Evolutionary conservation across 2,888 invertebrate species (phyloP).

Genomic region (Nyleta sp.): DNA sequence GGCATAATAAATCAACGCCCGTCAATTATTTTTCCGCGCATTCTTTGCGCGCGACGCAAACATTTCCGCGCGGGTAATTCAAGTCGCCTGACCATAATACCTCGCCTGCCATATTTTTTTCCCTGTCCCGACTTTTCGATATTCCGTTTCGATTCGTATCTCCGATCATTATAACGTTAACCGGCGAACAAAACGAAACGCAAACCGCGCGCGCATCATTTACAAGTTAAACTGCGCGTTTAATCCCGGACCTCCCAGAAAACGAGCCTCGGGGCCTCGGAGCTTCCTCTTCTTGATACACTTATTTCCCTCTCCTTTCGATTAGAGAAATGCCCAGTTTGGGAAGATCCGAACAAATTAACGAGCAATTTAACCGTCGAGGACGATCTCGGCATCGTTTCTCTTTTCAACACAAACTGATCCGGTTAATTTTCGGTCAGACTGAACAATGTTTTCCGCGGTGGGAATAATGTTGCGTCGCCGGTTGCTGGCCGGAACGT

Average conservation of each 20-base stretch:
- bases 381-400: too few species aligned
- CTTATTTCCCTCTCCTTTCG: conserved; percentile 10
- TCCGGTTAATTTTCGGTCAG: neutral
- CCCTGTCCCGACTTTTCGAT: conserved; percentile 6
- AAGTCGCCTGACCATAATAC: conserved; percentile 30
- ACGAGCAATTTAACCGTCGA: too few species aligned
- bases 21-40: conserved; percentile 40
- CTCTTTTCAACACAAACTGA: too few species aligned
- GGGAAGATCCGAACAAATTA: conserved; percentile 12
- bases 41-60: neutral
- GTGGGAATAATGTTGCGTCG: too few species aligned
- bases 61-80: conserved; percentile 24
- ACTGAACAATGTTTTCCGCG: conserved; percentile 8
- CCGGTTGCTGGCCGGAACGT: too few species aligned
- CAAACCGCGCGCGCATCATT: conserved; percentile 38
- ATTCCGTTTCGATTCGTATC: conserved; percentile 27
- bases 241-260: conserved; percentile 59
- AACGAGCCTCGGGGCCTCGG: conserved; percentile 44
- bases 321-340: conserved; percentile 18
- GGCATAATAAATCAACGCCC: conserved; percentile 39
- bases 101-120: neutral
- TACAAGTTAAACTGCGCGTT: conserved; percentile 51
- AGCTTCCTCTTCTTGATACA: conserved; percentile 33
- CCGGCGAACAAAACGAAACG: conserved; percentile 40
- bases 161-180: conserved; percentile 45